Conservation (phyloP, 2,888 invertebrate genomes). For the Thysanoteuthis rhombus region DNA sequence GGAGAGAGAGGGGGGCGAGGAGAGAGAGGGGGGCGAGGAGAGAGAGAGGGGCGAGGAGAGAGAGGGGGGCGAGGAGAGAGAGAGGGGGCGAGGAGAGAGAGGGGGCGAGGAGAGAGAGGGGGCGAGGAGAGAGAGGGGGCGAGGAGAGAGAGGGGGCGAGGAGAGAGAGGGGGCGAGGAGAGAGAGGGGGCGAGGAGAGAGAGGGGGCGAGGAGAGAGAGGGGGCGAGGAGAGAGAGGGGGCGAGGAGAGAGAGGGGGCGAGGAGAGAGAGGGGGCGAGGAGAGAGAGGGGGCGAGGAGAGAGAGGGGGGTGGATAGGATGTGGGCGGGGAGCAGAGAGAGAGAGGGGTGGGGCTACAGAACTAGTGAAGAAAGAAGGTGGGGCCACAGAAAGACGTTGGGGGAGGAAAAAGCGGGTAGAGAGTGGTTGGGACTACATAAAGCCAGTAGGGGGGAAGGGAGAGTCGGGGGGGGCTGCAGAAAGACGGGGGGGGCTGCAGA, state of each 20-base stretch:
- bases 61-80: conserved; percentile 30
- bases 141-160: no score
- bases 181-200: no score
- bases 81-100: conserved; percentile 33
- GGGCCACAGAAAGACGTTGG: not conserved
- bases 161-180: no score
- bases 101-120: conserved; percentile 34
- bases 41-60: not conserved
- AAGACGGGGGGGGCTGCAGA: no score
- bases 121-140: no score
- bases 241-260: no score
- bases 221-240: no score
- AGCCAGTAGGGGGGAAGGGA: no score
- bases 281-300: not conserved
- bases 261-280: not conserved
- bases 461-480: no score
- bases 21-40: not conserved
- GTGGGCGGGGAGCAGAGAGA: not conserved
- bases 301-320: not conserved
- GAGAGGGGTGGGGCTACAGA: not conserved
- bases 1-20: conserved; percentile 1
- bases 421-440: no score
- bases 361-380: not conserved
- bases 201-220: no score
- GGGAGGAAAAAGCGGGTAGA: not conserved